A percentile compares a stretch with the other conserved stretches of the same genome.
Evolutionary conservation across 2,113 vertebrate species (phyloP).

Genomic region (Pluvianellus socialis): DNA sequence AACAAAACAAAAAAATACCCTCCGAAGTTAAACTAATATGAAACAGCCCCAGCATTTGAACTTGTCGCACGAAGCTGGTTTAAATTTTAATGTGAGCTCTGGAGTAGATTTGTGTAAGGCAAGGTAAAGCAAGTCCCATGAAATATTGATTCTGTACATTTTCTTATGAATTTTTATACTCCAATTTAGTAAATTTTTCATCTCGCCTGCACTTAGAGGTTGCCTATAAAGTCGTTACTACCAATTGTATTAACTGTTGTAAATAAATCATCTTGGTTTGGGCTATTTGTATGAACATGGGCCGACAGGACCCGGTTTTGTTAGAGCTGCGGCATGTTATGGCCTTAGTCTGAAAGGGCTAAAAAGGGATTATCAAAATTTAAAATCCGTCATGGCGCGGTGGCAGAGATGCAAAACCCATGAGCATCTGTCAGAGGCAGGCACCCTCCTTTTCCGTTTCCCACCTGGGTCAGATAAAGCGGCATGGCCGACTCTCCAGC

Average conservation of each 20-base stretch:
- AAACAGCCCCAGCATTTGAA: constrained; percentile 90
- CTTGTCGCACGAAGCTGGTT: constrained; percentile 82
- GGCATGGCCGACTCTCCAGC: background rate
- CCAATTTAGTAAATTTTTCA: constrained; percentile 97
- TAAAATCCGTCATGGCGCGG: constrained; percentile 4
- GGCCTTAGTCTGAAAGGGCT: constrained; percentile 33
- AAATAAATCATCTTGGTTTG: constrained; percentile 79
- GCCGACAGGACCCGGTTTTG: constrained; percentile 58
- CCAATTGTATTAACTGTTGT: constrained; percentile 83
- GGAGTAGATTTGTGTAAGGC: constrained; percentile 98
- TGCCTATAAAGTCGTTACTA: constrained; percentile 85
- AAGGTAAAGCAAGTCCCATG: constrained; percentile 95
- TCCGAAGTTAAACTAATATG: constrained; percentile 86
- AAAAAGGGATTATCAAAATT: constrained; percentile 65
- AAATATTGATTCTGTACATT: constrained; percentile 99
- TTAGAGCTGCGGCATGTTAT: constrained; percentile 39
- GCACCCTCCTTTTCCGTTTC: background rate
- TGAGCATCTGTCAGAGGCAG: background rate
- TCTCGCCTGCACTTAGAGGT: constrained; percentile 88
- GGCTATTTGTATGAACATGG: constrained; percentile 73
- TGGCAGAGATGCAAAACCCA: background rate
- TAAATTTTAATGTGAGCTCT: constrained; percentile 94
- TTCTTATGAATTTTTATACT: constrained; percentile 98
- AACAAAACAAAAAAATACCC: constrained; percentile 77
- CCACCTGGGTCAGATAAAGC: background rate